Conservation (phyloP, 2,888 invertebrate genomes). For the Serripes groenlandicus region DNA sequence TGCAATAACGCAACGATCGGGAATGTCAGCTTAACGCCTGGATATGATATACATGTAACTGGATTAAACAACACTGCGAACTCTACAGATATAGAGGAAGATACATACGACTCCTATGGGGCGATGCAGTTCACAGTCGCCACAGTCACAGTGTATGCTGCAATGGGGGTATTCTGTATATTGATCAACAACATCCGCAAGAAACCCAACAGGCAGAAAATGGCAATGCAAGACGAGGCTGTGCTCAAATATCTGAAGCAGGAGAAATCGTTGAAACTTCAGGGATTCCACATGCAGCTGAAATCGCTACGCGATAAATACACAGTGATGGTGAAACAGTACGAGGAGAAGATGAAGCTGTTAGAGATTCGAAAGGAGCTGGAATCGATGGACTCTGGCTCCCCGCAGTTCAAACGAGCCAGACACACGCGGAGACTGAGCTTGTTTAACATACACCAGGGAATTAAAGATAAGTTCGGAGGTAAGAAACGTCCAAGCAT, state of each 20-base stretch:
- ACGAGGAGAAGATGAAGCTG: constrained; percentile 45
- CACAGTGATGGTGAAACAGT: constrained; percentile 38
- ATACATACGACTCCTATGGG: constrained; percentile 65
- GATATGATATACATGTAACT: too few species aligned
- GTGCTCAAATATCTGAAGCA: constrained; percentile 45
- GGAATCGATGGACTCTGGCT: constrained; percentile 26
- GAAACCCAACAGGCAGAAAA: neutral
- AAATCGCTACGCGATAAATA: constrained; percentile 40
- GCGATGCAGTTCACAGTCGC: constrained; percentile 76
- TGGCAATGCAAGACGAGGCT: constrained; percentile 36
- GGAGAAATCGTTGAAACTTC: constrained; percentile 36
- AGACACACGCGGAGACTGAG: neutral
- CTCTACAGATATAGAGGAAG: neutral
- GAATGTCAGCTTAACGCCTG: too few species aligned
- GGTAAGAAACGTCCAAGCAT: constrained; percentile 10
- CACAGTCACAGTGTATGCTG: constrained; percentile 74
- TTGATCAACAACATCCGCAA: constrained; percentile 32
- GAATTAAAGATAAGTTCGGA: neutral
- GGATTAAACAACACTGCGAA: neutral
- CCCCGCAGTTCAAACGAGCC: neutral
- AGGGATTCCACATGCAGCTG: constrained; percentile 51
- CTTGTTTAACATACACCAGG: constrained; percentile 7
- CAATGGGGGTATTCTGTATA: constrained; percentile 71
- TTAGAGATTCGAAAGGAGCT: constrained; percentile 35
- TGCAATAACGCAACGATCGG: too few species aligned